Percentiles rank a stretch among this genome's conserved stretches.
phyloP scores from a whole-genome alignment of 2,888 invertebrate species.

The Schizotus pectinicornis region DNA sequence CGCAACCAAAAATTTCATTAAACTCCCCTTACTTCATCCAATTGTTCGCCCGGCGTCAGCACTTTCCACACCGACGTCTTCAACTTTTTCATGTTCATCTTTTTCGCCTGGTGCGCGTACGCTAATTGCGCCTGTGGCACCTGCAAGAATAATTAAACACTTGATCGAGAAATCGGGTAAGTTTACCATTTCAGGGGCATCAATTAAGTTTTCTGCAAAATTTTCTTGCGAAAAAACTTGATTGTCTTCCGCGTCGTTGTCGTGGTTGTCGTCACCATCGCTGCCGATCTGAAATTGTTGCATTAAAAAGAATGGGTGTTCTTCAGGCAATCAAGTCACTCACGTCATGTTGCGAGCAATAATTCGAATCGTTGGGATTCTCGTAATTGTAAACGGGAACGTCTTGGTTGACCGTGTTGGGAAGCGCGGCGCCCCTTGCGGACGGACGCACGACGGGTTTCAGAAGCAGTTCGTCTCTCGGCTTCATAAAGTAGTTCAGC shows the following conservation, averaged over 20 bases:
- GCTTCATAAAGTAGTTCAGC: no score
- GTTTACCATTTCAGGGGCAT: conserved; percentile 65
- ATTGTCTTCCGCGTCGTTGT: conserved; percentile 54
- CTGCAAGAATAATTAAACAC: conserved; percentile 18
- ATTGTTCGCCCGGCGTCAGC: conserved; percentile 39
- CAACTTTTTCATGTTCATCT: conserved; percentile 83
- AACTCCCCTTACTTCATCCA: conserved; percentile 42
- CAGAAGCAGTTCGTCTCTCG: no score
- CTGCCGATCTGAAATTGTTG: conserved; percentile 12
- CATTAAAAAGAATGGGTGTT: not conserved
- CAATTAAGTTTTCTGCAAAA: conserved; percentile 66
- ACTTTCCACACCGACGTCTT: conserved; percentile 78
- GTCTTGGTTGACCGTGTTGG: conserved; percentile 47
- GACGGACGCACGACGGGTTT: not conserved
- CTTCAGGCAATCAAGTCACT: conserved; percentile 11
- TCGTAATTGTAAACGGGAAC: conserved; percentile 62
- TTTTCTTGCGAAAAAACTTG: conserved; percentile 48
- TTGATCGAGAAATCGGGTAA: no score
- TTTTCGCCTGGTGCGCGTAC: conserved; percentile 84
- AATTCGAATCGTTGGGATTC: conserved; percentile 63
- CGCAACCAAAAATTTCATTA: not conserved
- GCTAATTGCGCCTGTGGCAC: conserved; percentile 76
- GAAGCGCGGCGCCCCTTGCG: not conserved
- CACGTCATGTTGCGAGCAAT: conserved; percentile 51
- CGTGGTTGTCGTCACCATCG: conserved; percentile 32